Base-by-base conservation (phyloP, 2,888 invertebrate species). In the Drosophila lacicola region DNA sequence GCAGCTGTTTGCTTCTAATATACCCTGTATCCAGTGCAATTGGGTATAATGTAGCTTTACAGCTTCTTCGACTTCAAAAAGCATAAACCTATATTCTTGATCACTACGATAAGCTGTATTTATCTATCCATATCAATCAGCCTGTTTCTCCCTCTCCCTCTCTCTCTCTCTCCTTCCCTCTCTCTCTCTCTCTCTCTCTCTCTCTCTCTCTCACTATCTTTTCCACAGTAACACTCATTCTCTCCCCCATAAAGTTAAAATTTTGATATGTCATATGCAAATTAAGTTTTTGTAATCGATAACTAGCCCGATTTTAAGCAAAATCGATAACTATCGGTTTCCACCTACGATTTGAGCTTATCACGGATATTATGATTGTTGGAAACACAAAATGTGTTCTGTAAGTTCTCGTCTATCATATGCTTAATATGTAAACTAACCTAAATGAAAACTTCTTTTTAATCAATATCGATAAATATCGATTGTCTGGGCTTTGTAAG, bases 1-100 rank as follows among this genome's bases (percentile, higher is more conserved):
- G 37, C 36, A 70, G 39, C 70, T 44, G 51, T 41, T 45, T 17
- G 17, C 45, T 8, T 14, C 19, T 50, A 9, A 41, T 25, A 34
- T 44, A 21, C 34, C 42, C 13, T 41, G 17, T 13, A 25, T 6
- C 1, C 2, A n/a, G 4, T 9, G 3, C 13, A 53, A 19, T 3
- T 13, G 17, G 21, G 21, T 21, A 10, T 14, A 21, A 19, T 49
- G 17, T 21, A 25, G 25, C 25, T 25, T 25, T 5, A 29, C 29
- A 29, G 37, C 37, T 8, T 37, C 3, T 37, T 5, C 6, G 1
- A 37, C 6, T n/a, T 0, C 1, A 34, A 2, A n/a, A 13, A n/a
- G 36, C 0, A 25, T 5, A 25, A 4, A 39, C 3, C 0, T 39
- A 39, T 14, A 29, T 29, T 5, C 5, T 2, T 19, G 25, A 14